Conservation (phyloP, 1,140 invertebrate species). For the Acyrthosiphon pisum region DNA sequence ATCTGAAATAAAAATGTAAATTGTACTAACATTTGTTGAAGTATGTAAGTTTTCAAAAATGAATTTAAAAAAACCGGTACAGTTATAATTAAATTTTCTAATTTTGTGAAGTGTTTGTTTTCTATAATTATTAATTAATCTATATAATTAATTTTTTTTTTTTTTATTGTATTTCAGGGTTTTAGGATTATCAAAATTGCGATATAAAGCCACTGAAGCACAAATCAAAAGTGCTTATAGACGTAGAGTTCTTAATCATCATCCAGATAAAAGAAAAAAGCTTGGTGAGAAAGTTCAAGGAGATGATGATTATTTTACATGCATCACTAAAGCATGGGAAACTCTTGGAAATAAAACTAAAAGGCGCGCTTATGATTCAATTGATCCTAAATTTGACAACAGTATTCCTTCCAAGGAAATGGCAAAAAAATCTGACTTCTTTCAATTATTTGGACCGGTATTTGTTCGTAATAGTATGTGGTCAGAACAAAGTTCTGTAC, state of each 20-base stretch:
- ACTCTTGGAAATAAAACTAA: conserved; percentile 82
- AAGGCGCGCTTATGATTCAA: conserved; percentile 91
- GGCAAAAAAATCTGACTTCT: conserved; percentile 80
- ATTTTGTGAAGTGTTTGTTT: neutral
- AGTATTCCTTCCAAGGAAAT: conserved; percentile 77
- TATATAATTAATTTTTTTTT: conserved; percentile 58
- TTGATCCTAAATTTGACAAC: conserved; percentile 95
- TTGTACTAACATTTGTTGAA: neutral
- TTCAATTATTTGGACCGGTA: conserved; percentile 75
- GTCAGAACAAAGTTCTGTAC: conserved; percentile 89
- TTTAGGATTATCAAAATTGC: conserved; percentile 82
- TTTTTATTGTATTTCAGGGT: conserved; percentile 90
- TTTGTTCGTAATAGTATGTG: conserved; percentile 90
- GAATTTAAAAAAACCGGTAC: too few species aligned
- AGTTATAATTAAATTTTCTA: too few species aligned
- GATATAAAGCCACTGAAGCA: conserved; percentile 84
- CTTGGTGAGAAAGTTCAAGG: conserved; percentile 81
- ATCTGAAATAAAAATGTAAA: neutral
- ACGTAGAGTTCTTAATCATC: conserved; percentile 90
- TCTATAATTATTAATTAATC: neutral
- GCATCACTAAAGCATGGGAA: conserved; percentile 98
- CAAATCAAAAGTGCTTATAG: conserved; percentile 93
- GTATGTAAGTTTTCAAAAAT: too few species aligned
- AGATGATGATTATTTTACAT: conserved; percentile 97
- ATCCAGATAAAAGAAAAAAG: conserved; percentile 95